These are phyloP conservation scores for Jaculus jaculus DNA, from an alignment of 2,113 vertebrate genomes.

Conservation along the genomic window DNA sequence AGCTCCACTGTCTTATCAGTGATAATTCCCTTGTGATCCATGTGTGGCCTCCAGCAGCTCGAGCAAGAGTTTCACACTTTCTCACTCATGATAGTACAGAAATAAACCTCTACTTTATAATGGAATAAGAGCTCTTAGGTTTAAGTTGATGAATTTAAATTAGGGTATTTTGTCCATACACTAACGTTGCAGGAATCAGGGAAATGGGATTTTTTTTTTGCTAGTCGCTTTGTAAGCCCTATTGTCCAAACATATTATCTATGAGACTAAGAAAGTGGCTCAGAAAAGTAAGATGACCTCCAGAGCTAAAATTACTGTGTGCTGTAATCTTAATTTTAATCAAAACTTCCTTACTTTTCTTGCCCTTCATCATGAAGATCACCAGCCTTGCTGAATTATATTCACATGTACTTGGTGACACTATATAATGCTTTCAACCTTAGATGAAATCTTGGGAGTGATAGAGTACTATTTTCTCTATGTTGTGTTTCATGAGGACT, in stretches of 20 bases:
- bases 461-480: slow-evolving; percentile 5
- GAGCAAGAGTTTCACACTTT: background rate
- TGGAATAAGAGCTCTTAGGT: background rate
- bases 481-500: slow-evolving; percentile 25
- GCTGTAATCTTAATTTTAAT: background rate
- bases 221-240: background rate
- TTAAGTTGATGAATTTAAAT: background rate
- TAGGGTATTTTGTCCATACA: background rate
- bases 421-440: slow-evolving; percentile 2
- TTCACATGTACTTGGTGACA: background rate
- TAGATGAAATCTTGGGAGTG: slow-evolving; percentile 7
- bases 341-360: background rate
- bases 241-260: background rate
- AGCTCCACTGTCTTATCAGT: background rate
- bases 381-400: background rate
- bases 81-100: background rate
- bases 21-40: background rate
- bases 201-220: background rate
- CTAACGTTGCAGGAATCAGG: background rate
- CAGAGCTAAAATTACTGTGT: background rate
- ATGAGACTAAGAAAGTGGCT: background rate
- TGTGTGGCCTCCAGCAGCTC: background rate
- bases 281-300: background rate
- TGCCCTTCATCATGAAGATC: background rate
- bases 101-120: background rate